These are phyloP conservation scores for Fistularia commersonii DNA, from an alignment of 2,797 vertebrate species.

Conservation along the genomic window DNA sequence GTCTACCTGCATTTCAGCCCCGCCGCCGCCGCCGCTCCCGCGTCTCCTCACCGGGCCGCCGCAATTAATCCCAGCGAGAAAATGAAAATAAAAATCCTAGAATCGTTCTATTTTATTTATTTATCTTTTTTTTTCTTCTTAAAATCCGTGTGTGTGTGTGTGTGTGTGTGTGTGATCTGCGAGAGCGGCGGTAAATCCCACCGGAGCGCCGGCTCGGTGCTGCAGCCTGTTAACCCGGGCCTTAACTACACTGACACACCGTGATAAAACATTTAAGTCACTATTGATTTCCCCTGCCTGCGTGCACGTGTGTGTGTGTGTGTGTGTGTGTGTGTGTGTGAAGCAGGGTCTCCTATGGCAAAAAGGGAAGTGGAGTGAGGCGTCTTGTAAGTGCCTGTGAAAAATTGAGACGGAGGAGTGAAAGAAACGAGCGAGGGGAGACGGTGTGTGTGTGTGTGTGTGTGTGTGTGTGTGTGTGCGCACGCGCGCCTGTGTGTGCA, in stretches of 20 bases:
- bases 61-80: too few relatives aligned
- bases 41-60: too few relatives aligned
- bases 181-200: slow-evolving; percentile 43
- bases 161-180: too few relatives aligned
- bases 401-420: slow-evolving; percentile 49
- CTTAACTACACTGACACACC: slow-evolving; percentile 70
- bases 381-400: slow-evolving; percentile 38
- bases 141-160: too few relatives aligned
- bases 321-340: slow-evolving; percentile 24
- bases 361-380: slow-evolving; percentile 15
- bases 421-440: slow-evolving; percentile 21
- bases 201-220: slow-evolving; percentile 36
- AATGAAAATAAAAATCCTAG: too few relatives aligned
- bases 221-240: slow-evolving; percentile 56
- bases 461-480: neutral
- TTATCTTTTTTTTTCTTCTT: too few relatives aligned
- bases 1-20: slow-evolving; percentile 54
- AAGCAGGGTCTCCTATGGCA: too few relatives aligned
- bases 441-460: too few relatives aligned
- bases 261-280: slow-evolving; percentile 75
- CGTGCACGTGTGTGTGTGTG: slow-evolving; percentile 6
- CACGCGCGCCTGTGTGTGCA: slow-evolving; percentile 1
- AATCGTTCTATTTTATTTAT: too few relatives aligned
- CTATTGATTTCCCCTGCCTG: slow-evolving; percentile 66
- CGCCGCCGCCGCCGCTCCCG: slow-evolving; percentile 28